Percentiles rank a stretch among this genome's conserved stretches.
phyloP scores from a whole-genome alignment of 1,140 invertebrate genomes.

The Drosophila chauvacae region DNA sequence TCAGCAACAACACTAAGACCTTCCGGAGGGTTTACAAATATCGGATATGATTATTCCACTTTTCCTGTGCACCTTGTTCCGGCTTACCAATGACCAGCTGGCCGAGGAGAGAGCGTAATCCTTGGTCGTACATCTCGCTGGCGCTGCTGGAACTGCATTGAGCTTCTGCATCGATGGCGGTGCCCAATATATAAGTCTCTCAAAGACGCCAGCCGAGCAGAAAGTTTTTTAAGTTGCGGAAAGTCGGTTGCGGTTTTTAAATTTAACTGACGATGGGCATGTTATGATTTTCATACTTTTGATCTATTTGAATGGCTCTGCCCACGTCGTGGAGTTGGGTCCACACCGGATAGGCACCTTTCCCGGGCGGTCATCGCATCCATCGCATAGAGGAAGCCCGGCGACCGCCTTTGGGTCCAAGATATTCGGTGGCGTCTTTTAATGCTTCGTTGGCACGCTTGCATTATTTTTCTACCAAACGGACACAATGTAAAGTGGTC shows the following conservation, averaged over 20 bases:
- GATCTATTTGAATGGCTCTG: slow-evolving; percentile 60
- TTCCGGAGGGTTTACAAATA: neutral
- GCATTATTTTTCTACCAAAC: slow-evolving; percentile 8
- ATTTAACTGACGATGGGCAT: slow-evolving; percentile 67
- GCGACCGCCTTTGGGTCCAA: slow-evolving; percentile 18
- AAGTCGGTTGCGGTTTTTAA: slow-evolving; percentile 74
- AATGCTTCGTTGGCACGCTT: slow-evolving; percentile 53
- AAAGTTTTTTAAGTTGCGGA: slow-evolving; percentile 73
- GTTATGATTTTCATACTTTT: slow-evolving; percentile 54
- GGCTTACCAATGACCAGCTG: slow-evolving; percentile 61
- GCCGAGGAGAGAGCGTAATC: slow-evolving; percentile 43
- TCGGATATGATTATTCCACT: neutral
- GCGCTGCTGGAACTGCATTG: slow-evolving; percentile 57
- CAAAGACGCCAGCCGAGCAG: slow-evolving; percentile 58
- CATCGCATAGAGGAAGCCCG: slow-evolving; percentile 51
- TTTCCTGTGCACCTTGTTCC: neutral
- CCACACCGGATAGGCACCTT: slow-evolving; percentile 12
- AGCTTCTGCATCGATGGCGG: slow-evolving; percentile 27
- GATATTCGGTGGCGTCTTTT: slow-evolving; percentile 55
- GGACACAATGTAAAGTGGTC: slow-evolving; percentile 50
- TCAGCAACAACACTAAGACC: neutral
- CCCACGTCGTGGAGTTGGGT: slow-evolving; percentile 21
- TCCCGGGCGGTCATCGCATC: slow-evolving; percentile 4
- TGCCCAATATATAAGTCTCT: slow-evolving; percentile 55
- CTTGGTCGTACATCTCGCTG: slow-evolving; percentile 55